Conservation (phyloP, 2,888 invertebrate genomes). For the Orthosia gothica region DNA sequence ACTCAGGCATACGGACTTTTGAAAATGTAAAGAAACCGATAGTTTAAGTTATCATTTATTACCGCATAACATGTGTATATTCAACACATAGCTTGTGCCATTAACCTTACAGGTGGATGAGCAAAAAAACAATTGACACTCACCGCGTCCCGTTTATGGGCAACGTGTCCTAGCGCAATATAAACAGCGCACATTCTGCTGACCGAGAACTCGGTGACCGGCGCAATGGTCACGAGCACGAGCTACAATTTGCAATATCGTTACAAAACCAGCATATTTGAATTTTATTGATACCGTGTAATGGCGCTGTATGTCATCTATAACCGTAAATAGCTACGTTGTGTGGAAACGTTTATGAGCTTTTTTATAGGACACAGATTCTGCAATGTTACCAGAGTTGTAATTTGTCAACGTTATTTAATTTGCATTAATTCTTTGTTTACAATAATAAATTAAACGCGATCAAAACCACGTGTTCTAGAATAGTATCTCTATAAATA, state of each 20-base stretch:
- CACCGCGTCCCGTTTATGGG: neutral
- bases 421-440: no score
- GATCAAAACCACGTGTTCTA: no score
- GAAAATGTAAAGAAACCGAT: no score
- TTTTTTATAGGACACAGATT: no score
- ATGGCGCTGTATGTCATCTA: neutral
- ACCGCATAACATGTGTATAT: no score
- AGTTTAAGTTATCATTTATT: no score
- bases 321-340: neutral
- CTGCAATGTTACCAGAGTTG: no score
- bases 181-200: neutral
- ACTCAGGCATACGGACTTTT: neutral
- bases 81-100: no score
- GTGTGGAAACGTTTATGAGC: no score
- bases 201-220: neutral
- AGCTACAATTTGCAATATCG: conserved; percentile 41
- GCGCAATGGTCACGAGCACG: neutral
- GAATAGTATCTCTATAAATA: no score
- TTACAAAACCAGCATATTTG: conserved; percentile 33
- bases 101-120: neutral
- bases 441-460: no score
- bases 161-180: neutral
- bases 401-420: no score
- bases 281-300: conserved; percentile 32
- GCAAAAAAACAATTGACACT: neutral